Conservation (phyloP, 2,888 invertebrate species). For the Thereva unica region DNA sequence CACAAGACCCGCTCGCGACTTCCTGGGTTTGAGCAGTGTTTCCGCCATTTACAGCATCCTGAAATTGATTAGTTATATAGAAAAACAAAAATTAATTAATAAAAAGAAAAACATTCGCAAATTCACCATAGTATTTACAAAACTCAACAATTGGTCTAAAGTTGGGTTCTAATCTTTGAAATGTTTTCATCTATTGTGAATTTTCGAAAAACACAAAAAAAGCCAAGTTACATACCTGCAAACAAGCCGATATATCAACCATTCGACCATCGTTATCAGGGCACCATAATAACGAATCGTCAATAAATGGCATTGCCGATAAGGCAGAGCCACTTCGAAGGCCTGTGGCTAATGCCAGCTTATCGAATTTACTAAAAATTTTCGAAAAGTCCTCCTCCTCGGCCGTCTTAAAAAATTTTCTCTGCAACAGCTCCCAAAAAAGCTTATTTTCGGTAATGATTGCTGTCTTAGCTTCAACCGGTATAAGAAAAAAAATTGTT, state of each 20-base stretch:
- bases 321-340: conserved; percentile 59
- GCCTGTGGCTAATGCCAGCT: conserved; percentile 58
- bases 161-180: background rate
- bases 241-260: conserved; percentile 87
- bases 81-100: conserved; percentile 12
- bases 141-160: background rate
- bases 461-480: no score
- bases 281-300: conserved; percentile 93
- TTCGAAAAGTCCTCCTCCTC: conserved; percentile 27
- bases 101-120: background rate
- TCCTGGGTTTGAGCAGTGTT: conserved; percentile 48
- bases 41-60: conserved; percentile 47
- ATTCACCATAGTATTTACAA: background rate
- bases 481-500: background rate
- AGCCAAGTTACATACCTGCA: conserved; percentile 66
- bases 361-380: conserved; percentile 43
- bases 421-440: conserved; percentile 11
- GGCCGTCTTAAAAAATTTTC: conserved; percentile 10
- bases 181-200: no score
- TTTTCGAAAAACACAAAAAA: background rate
- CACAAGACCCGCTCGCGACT: conserved; percentile 48
- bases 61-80: conserved; percentile 25
- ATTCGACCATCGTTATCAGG: conserved; percentile 94
- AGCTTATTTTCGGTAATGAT: background rate
- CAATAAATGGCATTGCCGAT: conserved; percentile 92